phyloP scores from a whole-genome alignment of 2,113 vertebrate genomes.

The Corythaixoides concolor region DNA sequence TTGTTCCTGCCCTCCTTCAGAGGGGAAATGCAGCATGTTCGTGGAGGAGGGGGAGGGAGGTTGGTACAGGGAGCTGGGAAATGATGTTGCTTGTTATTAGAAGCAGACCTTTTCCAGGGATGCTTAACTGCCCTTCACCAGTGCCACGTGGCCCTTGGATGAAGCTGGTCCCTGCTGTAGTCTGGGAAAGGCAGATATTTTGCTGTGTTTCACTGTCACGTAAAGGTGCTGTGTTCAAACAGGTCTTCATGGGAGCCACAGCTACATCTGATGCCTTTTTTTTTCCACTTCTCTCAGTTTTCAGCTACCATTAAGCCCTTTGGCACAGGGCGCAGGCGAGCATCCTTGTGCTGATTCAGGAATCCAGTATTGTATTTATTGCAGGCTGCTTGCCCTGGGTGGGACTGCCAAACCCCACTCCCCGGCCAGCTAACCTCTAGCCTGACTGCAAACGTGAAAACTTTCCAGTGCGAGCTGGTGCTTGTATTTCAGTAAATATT shows the following conservation, averaged over 20 bases:
- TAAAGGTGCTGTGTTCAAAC: not conserved
- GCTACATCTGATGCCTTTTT: not conserved
- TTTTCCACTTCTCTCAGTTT: not conserved
- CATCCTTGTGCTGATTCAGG: not conserved
- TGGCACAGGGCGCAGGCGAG: not conserved
- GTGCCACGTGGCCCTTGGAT: fast-evolving
- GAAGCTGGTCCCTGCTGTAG: not conserved
- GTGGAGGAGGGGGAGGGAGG: not conserved
- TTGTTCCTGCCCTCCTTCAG: not conserved
- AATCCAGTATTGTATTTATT: not conserved
- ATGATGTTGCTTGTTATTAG: not conserved
- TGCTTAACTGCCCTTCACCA: not conserved
- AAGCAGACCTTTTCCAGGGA: not conserved
- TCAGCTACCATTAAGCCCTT: fast-evolving
- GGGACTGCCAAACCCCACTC: not conserved
- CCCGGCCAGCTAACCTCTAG: not conserved
- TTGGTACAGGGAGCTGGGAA: not conserved
- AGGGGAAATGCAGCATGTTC: not conserved
- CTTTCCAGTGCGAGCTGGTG: not conserved
- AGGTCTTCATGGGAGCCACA: not conserved
- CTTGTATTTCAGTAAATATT: not conserved
- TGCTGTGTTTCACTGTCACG: not conserved
- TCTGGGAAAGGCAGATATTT: not conserved
- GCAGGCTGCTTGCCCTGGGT: not conserved
- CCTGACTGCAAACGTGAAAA: fast-evolving